A percentile compares a stretch with the other conserved stretches of the same genome.
phyloP scores from a whole-genome alignment of 2,797 vertebrate species.

The Rhinichthys osculus region DNA sequence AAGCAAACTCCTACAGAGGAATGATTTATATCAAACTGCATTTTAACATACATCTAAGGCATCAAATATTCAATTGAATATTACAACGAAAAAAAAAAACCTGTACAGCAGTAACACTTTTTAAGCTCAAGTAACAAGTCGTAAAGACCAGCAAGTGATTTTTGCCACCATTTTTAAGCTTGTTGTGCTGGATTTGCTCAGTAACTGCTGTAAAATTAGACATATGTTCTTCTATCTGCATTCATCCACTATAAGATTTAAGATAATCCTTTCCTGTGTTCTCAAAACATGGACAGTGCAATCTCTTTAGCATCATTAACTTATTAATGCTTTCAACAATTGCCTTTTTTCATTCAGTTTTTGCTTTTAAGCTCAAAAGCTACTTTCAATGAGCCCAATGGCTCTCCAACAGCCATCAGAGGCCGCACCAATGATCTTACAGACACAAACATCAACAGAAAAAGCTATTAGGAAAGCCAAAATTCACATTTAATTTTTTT shows the following conservation, averaged over 20 bases:
- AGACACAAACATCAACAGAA: constrained; percentile 12
- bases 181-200: not conserved
- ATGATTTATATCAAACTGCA: constrained; percentile 44
- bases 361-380: constrained; percentile 2
- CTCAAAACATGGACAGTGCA: constrained; percentile 26
- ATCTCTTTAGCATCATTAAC: constrained; percentile 10
- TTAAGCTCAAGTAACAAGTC: constrained; percentile 2
- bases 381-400: not conserved
- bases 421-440: not conserved
- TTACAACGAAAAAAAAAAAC: not conserved
- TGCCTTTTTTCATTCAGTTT: constrained; percentile 3
- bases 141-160: not conserved
- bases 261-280: not conserved
- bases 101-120: constrained; percentile 10
- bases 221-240: not conserved
- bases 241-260: not conserved
- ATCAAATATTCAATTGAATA: not conserved
- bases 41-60: not conserved
- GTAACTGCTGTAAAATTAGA: not conserved
- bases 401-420: not conserved
- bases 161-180: constrained; percentile 11
- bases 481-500: constrained; percentile 21
- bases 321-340: constrained; percentile 18
- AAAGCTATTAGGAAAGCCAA: not conserved
- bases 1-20: constrained; percentile 43